phyloP scores from a whole-genome alignment of 2,113 vertebrate species.

The Azemiops feae region DNA sequence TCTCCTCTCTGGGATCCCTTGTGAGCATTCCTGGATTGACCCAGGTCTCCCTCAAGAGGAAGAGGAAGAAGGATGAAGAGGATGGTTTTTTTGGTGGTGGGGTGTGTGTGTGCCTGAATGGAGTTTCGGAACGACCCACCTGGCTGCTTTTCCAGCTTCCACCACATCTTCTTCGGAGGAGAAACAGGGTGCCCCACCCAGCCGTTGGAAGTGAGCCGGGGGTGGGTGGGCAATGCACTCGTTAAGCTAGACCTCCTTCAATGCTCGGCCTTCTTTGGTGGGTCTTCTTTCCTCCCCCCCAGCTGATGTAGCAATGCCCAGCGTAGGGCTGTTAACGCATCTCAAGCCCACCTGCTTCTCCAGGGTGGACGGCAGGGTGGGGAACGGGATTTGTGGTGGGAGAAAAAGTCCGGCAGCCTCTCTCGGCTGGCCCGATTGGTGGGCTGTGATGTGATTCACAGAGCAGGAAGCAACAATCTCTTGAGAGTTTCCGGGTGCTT shows the following conservation, averaged over 20 bases:
- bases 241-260: neutral
- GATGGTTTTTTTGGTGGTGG: too few relatives aligned
- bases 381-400: neutral
- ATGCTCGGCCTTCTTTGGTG: neutral
- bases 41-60: neutral
- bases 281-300: neutral
- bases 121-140: neutral
- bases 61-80: neutral
- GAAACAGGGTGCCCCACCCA: neutral
- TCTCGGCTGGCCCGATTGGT: neutral
- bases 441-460: rapidly evolving
- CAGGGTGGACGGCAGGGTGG: too few relatives aligned
- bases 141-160: neutral
- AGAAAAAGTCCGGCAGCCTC: neutral
- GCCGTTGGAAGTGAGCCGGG: neutral
- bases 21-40: too few relatives aligned
- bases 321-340: rapidly evolving
- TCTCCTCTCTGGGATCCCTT: too few relatives aligned
- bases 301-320: neutral
- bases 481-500: too few relatives aligned
- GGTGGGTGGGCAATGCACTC: neutral
- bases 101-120: neutral
- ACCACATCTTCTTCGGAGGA: neutral
- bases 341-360: neutral
- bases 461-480: neutral